Conservation (phyloP, 2,113 vertebrate species). For the Oxyruncus cristatus region DNA sequence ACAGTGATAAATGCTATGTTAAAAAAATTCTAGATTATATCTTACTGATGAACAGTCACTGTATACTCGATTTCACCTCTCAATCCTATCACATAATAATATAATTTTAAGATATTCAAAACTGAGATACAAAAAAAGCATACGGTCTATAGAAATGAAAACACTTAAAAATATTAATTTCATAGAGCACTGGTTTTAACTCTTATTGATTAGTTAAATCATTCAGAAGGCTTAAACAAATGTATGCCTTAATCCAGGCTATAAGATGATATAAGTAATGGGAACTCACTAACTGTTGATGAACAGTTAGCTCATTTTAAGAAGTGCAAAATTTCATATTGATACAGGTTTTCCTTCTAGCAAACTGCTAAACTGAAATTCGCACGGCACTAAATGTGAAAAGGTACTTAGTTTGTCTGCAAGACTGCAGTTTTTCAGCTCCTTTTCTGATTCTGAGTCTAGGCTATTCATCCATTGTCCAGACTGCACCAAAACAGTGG, state of each 20-base stretch:
- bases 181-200: conserved; percentile 2
- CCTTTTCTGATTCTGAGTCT: not conserved
- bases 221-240: not conserved
- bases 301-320: not conserved
- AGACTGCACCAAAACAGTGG: not conserved
- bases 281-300: not conserved
- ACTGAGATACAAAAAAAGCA: not conserved
- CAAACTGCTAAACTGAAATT: not conserved
- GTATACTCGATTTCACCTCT: not conserved
- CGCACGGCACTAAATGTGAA: not conserved
- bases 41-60: not conserved
- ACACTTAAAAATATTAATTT: not conserved
- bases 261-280: not conserved
- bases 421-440: not conserved
- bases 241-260: not conserved
- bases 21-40: not conserved
- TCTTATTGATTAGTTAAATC: not conserved
- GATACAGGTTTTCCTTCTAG: not conserved
- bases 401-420: not conserved
- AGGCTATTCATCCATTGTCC: not conserved
- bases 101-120: not conserved
- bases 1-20: not conserved
- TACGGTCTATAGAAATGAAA: not conserved
- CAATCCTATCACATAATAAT: not conserved
- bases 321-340: not conserved